Percentiles rank a stretch among this genome's conserved stretches.
These are phyloP conservation scores for Caenorhabditis tropicalis DNA, from an alignment of 1,140 invertebrate species.

Conservation along the genomic window DNA sequence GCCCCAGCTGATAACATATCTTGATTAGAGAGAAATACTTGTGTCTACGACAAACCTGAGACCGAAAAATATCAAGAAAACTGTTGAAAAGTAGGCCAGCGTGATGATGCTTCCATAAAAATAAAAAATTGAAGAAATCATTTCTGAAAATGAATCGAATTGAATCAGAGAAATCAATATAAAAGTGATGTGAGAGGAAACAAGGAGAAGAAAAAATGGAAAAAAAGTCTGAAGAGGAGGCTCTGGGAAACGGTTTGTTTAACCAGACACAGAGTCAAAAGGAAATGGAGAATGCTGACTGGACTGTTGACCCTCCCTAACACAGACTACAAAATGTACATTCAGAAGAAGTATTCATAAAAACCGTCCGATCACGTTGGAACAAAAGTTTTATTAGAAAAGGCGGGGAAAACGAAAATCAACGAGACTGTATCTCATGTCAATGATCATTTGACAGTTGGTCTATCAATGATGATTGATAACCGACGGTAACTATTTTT, in stretches of 20 bases:
- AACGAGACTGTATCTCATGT: not conserved
- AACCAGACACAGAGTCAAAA: conserved; percentile 3
- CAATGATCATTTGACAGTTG: conserved; percentile 14
- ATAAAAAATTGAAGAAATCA: conserved; percentile 3
- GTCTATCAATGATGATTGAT: conserved; percentile 34
- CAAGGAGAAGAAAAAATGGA: not conserved
- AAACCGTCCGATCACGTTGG: no score
- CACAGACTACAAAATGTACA: not conserved
- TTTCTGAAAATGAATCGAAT: not conserved
- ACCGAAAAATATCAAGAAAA: conserved; percentile 7
- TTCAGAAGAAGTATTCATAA: not conserved
- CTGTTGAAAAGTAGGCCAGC: conserved; percentile 14
- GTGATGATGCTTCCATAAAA: not conserved
- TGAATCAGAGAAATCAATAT: not conserved
- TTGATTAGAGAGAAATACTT: not conserved
- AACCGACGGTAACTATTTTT: not conserved
- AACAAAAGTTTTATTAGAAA: not conserved
- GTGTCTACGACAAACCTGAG: not conserved
- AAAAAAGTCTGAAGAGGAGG: not conserved
- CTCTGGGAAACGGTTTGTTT: conserved; percentile 14
- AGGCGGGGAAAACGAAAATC: not conserved
- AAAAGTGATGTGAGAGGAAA: not conserved
- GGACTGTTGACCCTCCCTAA: not conserved
- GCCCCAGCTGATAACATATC: conserved; percentile 16
- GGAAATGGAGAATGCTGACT: conserved; percentile 12